Percentiles rank a stretch among this genome's conserved stretches.
Conservation (phyloP, 2,113 vertebrate species). For the Grallaria varia region DNA sequence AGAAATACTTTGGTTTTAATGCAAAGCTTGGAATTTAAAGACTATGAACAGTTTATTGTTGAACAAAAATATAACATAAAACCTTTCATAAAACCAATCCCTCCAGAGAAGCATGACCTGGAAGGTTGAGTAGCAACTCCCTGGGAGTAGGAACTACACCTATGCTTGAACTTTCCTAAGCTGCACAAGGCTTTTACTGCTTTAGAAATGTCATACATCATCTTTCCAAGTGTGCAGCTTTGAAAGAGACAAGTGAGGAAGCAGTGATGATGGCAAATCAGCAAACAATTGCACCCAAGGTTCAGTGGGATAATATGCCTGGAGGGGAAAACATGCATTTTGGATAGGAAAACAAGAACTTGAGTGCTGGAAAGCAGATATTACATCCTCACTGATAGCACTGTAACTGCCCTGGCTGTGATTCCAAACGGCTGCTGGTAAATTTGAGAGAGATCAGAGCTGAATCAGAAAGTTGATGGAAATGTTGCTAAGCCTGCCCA, state of each 20-base stretch:
- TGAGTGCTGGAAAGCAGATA: neutral
- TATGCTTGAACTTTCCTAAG: neutral
- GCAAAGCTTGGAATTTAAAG: neutral
- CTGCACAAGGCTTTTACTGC: neutral
- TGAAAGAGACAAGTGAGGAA: neutral
- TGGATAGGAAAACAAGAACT: neutral
- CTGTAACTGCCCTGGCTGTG: neutral
- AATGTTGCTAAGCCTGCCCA: neutral
- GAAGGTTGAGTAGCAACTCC: neutral
- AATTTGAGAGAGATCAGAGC: neutral
- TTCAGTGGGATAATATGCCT: neutral
- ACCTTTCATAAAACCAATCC: neutral
- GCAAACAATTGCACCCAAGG: neutral
- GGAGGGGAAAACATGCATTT: neutral
- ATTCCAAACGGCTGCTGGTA: neutral
- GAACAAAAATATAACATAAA: neutral
- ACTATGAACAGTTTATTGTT: neutral
- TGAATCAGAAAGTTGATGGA: neutral
- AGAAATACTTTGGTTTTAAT: neutral
- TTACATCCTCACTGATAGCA: neutral
- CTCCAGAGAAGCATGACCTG: fast-evolving
- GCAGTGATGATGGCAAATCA: neutral
- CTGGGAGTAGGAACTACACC: neutral
- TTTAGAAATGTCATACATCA: neutral
- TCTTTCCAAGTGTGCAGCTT: neutral